phyloP scores from a whole-genome alignment of 2,888 invertebrate species.

The Amblyjoppa proteus region DNA sequence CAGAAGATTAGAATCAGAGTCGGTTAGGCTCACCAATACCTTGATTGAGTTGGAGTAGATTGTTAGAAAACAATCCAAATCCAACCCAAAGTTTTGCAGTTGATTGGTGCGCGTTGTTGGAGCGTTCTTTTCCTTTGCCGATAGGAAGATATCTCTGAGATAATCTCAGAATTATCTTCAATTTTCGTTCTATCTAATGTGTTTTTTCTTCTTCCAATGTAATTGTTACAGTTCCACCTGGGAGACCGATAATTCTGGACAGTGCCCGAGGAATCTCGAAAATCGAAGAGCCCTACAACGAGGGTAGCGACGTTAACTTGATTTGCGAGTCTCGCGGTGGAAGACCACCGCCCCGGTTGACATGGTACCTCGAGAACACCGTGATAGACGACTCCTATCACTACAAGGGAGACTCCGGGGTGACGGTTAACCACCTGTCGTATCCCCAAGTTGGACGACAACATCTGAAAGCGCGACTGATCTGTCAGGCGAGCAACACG shows the following conservation, averaged over 20 bases:
- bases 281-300: slow-evolving; percentile 93
- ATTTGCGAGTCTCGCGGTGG: slow-evolving; percentile 94
- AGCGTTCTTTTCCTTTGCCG: neutral
- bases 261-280: slow-evolving; percentile 89
- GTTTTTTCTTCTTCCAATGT: slow-evolving; percentile 63
- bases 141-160: neutral
- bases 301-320: slow-evolving; percentile 93
- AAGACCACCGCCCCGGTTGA: slow-evolving; percentile 92
- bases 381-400: slow-evolving; percentile 94
- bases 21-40: no score
- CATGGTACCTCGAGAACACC: slow-evolving; percentile 94
- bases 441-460: slow-evolving; percentile 93
- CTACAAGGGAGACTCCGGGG: slow-evolving; percentile 88
- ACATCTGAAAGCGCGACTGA: slow-evolving; percentile 93
- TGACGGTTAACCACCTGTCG: slow-evolving; percentile 92
- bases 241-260: slow-evolving; percentile 92
- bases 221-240: slow-evolving; percentile 91
- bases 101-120: no score
- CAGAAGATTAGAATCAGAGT: no score
- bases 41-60: no score
- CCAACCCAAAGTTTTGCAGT: no score
- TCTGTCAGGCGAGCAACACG: slow-evolving; percentile 95
- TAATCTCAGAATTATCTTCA: neutral
- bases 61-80: no score
- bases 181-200: neutral